A percentile compares a stretch with the other conserved stretches of the same genome.
Evolutionary conservation across 2,797 vertebrate species (phyloP).

Genomic region (Enteromius fasciolatus): DNA sequence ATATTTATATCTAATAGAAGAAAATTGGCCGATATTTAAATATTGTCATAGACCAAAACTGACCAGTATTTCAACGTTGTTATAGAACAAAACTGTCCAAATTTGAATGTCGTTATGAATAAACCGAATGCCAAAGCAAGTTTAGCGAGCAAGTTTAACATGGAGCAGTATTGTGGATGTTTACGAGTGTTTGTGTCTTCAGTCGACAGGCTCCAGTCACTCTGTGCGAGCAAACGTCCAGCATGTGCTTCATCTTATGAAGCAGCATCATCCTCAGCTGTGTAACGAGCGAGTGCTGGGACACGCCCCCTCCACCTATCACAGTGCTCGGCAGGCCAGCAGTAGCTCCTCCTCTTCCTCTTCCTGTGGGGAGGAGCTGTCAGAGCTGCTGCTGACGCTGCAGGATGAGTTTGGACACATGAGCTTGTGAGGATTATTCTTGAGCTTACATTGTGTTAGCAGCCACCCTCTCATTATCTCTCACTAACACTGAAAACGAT

Average conservation of each 20-base stretch:
- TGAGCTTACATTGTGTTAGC: not conserved
- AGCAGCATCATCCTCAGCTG: conserved; percentile 89
- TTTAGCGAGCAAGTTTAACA: not conserved
- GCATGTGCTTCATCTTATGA: conserved; percentile 91
- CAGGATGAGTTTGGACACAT: conserved; percentile 94
- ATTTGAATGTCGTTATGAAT: not conserved
- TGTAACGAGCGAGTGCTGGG: conserved; percentile 89
- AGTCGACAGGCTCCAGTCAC: conserved; percentile 93
- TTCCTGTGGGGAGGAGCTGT: conserved; percentile 81
- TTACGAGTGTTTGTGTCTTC: not conserved
- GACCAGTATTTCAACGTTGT: too few relatives aligned
- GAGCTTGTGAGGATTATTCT: conserved; percentile 85
- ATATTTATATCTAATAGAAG: too few relatives aligned
- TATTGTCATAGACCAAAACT: too few relatives aligned
- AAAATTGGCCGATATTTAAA: too few relatives aligned
- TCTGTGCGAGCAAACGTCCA: conserved; percentile 95
- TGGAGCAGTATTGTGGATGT: not conserved
- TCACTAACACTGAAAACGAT: not conserved
- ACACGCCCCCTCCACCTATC: conserved; percentile 63
- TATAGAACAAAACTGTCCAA: not conserved
- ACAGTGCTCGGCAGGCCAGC: conserved; percentile 28
- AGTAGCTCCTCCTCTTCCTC: conserved; percentile 66
- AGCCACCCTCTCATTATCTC: too few relatives aligned
- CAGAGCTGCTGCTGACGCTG: conserved; percentile 86
- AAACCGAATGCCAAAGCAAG: not conserved